phyloP scores from a whole-genome alignment of 2,888 invertebrate genomes.

The Mactromeris polynyma region DNA sequence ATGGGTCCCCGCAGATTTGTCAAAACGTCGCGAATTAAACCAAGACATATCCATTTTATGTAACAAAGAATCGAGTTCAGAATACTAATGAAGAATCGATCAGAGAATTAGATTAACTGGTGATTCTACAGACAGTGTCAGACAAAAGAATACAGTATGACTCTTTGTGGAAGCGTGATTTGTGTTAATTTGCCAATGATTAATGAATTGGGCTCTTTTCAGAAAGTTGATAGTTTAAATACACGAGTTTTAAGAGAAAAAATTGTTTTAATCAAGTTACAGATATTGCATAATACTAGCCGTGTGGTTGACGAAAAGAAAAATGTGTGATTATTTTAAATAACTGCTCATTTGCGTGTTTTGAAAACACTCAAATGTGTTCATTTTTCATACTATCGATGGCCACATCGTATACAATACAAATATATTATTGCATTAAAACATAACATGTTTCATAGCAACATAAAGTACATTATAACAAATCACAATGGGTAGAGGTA shows the following conservation, averaged over 20 bases:
- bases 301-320: too few species aligned
- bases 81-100: neutral
- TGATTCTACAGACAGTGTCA: neutral
- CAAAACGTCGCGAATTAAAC: conserved; percentile 9
- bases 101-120: neutral
- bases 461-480: too few species aligned
- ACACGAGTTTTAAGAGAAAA: neutral
- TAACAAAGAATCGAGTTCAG: neutral
- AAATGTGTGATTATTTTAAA: too few species aligned
- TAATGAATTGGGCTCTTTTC: neutral
- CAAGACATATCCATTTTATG: conserved; percentile 2
- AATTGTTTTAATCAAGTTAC: neutral
- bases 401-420: too few species aligned
- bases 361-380: too few species aligned
- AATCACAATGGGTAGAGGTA: too few species aligned
- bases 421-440: too few species aligned
- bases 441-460: too few species aligned
- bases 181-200: neutral
- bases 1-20: conserved; percentile 13
- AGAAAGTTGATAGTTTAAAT: neutral
- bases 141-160: neutral
- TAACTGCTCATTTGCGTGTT: too few species aligned
- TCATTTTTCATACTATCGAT: too few species aligned
- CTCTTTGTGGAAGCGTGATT: neutral
- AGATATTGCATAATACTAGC: neutral